Evolutionary conservation across 2,113 vertebrate genomes (phyloP).

Genomic region (Mus spicilegus): DNA sequence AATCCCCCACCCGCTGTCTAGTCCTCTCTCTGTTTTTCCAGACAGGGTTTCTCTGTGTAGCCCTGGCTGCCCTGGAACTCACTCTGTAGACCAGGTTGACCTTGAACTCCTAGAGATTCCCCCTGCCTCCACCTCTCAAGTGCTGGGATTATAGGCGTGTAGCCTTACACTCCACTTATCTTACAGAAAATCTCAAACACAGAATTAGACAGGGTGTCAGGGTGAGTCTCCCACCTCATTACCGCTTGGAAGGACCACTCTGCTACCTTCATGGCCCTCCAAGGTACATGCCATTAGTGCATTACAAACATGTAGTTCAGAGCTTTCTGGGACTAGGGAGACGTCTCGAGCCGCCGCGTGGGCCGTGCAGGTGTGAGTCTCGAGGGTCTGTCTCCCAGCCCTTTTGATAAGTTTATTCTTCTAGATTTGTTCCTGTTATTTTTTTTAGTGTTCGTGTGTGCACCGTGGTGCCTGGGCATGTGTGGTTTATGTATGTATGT

Average conservation of each 20-base stretch:
- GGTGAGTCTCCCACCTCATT: accelerated
- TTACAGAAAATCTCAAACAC: neutral
- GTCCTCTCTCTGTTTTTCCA: neutral
- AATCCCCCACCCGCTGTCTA: neutral
- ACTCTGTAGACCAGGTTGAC: neutral
- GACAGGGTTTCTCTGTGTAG: neutral
- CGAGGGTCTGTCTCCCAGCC: neutral
- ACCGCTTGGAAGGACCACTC: accelerated
- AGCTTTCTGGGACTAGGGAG: neutral
- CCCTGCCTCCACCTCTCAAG: neutral
- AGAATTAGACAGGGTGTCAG: neutral
- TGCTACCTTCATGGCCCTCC: accelerated
- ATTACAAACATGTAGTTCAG: neutral
- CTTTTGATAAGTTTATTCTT: neutral
- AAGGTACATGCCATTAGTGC: neutral
- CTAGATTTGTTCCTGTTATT: neutral
- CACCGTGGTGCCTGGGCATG: too few relatives aligned
- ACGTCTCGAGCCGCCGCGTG: neutral
- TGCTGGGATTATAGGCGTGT: neutral
- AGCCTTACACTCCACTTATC: neutral
- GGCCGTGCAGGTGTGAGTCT: too few relatives aligned
- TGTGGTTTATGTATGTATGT: neutral
- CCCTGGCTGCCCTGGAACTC: neutral
- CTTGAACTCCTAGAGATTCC: neutral
- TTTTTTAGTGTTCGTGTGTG: too few relatives aligned